Evolutionary conservation across 1,140 invertebrate genomes (phyloP), one percentile per base, ranked within the genome.

Genomic region (Stegodyphus mimosarum): DNA sequence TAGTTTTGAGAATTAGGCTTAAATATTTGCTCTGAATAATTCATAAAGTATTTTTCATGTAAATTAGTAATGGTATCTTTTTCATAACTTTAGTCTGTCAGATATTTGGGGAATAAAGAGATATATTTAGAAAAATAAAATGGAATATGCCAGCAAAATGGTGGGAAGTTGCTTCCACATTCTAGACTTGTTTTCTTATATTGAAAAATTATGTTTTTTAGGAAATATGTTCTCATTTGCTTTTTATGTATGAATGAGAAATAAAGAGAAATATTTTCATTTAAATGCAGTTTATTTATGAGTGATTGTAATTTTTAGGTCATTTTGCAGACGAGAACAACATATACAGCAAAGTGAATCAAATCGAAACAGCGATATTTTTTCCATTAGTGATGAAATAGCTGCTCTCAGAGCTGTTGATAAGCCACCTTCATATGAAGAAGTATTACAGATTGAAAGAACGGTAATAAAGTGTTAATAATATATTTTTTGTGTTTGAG

Each of bases 391-490:
- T 55, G 85, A 86, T 75, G 86, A 87, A 76, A 81, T 87, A 66
- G 86, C 72, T 18, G 86, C 86, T 50, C 6, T 87, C 6, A 75
- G 86, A 83, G 86, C 86, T 53, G 86, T 81, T 15, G 86, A 87
- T 66, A 87, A 87, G 50, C 86, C 86, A 64, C 86, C 86, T 11
- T 79, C 86, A 33, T 87, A 87, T 70, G 86, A 87, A 87, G 86
- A 87, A 83, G 86, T 87, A 15, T 18, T 87, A 15, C 78, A 81
- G 52, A 81, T 76, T 52, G 86, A 87, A 83, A 60, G 78, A 81
- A 83, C 72, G 60, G 86, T 86, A 86, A 51, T 9, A 48, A 48
- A 48, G 9, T 10, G 9, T 60, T 60, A 10, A 15, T 60, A 10
- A 60, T 60, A 10, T 60, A 15, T 5, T 60, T 1, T 15, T 15